These are phyloP conservation scores for Lates japonicus DNA, from an alignment of 2,797 vertebrate genomes.

Conservation along the genomic window DNA sequence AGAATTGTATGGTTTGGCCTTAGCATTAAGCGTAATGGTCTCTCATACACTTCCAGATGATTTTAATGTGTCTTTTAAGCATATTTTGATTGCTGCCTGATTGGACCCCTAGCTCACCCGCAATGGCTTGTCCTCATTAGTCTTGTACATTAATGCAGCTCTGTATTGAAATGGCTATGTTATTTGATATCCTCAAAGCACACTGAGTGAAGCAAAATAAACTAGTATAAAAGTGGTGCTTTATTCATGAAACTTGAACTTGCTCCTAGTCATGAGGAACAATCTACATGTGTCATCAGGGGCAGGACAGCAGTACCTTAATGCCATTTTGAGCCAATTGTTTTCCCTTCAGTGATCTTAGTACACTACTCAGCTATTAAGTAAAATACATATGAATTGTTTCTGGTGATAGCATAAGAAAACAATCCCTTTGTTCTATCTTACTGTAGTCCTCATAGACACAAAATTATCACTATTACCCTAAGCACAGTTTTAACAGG, in stretches of 20 bases:
- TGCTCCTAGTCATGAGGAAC: slow-evolving; percentile 52
- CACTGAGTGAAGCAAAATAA: slow-evolving; percentile 79
- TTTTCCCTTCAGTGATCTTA: slow-evolving; percentile 44
- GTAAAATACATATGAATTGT: slow-evolving; percentile 9
- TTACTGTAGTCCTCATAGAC: slow-evolving; percentile 6
- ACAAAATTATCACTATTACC: neutral
- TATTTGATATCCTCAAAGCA: slow-evolving; percentile 81
- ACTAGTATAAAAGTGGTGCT: slow-evolving; percentile 84
- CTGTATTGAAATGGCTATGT: slow-evolving; percentile 79
- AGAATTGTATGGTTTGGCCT: slow-evolving; percentile 65
- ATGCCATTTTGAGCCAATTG: slow-evolving; percentile 26
- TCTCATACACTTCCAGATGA: slow-evolving; percentile 63
- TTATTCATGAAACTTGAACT: slow-evolving; percentile 79
- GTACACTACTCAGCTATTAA: slow-evolving; percentile 21
- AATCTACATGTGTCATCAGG: slow-evolving; percentile 20
- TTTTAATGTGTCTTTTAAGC: slow-evolving; percentile 75
- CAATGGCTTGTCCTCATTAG: slow-evolving; percentile 76
- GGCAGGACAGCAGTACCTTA: slow-evolving; percentile 35
- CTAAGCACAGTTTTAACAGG: slow-evolving; percentile 17
- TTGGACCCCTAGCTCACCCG: slow-evolving; percentile 71
- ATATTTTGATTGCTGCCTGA: slow-evolving; percentile 71
- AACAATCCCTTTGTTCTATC: neutral
- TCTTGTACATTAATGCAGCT: slow-evolving; percentile 78
- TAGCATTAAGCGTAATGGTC: slow-evolving; percentile 55
- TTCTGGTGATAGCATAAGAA: slow-evolving; percentile 8